phyloP scores from a whole-genome alignment of 2,888 invertebrate genomes.

The Geophilus truncorum region DNA sequence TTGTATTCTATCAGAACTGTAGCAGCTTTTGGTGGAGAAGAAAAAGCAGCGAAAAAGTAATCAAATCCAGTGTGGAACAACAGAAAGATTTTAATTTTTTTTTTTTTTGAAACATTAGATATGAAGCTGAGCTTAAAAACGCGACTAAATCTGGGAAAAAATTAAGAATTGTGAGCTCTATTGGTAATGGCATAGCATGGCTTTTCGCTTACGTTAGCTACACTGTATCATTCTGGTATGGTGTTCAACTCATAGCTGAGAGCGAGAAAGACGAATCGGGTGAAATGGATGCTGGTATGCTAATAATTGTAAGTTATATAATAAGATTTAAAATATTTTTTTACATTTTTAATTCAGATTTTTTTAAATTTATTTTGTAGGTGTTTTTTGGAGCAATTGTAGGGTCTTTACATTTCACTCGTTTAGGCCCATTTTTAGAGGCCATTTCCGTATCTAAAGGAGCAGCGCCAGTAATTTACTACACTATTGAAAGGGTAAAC shows the following conservation, averaged over 20 bases:
- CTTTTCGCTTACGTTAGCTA: constrained; percentile 65
- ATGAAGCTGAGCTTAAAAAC: constrained; percentile 57
- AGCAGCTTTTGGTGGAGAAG: constrained; percentile 43
- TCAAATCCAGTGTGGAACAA: neutral
- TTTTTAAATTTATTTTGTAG: constrained; percentile 49
- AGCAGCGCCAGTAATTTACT: constrained; percentile 66
- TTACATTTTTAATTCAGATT: no score
- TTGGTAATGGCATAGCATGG: constrained; percentile 67
- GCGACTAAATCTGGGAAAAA: constrained; percentile 61
- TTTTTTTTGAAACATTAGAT: constrained; percentile 52
- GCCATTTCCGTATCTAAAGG: constrained; percentile 65
- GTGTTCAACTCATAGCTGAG: constrained; percentile 63
- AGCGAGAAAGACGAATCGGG: constrained; percentile 56
- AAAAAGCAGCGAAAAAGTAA: constrained; percentile 44
- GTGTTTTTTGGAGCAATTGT: constrained; percentile 75
- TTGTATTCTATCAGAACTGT: constrained; percentile 43
- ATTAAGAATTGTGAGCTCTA: constrained; percentile 63
- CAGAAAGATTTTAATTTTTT: neutral
- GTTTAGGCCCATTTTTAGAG: constrained; percentile 69
- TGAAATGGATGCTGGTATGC: constrained; percentile 63
- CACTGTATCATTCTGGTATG: constrained; percentile 74
- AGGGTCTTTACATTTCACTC: constrained; percentile 71
- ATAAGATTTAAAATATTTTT: no score
- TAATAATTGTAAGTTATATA: constrained; percentile 66
- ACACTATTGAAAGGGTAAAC: constrained; percentile 62